Percentiles rank a stretch among this genome's conserved stretches.
Conservation (phyloP, 2,113 vertebrate genomes). For the Amphilophus citrinellus region DNA sequence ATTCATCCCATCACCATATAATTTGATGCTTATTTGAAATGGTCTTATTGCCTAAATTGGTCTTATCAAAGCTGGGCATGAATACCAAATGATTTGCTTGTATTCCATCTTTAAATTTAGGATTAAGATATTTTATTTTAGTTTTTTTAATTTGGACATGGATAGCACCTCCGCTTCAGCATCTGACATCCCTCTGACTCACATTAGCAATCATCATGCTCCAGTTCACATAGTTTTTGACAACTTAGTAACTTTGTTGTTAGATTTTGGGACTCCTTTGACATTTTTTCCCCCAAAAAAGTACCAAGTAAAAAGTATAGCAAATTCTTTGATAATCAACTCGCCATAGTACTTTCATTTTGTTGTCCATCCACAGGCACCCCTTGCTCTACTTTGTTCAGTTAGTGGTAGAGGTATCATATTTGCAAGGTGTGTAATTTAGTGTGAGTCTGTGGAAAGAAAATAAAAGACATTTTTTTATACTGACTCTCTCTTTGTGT, state of each 20-base stretch:
- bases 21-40: neutral
- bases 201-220: neutral
- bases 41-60: neutral
- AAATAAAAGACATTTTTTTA: neutral
- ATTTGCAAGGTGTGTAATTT: neutral
- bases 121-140: fast-evolving
- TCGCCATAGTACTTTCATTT: neutral
- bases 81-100: neutral
- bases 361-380: neutral
- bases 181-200: neutral
- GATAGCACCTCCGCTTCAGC: neutral
- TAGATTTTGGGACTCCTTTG: neutral
- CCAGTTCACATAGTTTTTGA: neutral
- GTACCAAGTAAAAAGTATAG: neutral
- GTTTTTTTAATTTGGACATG: neutral
- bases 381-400: neutral
- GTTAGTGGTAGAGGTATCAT: neutral
- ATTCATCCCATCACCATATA: neutral
- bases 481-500: neutral
- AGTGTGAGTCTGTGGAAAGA: neutral
- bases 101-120: neutral
- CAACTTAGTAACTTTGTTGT: neutral
- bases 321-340: neutral
- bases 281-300: neutral
- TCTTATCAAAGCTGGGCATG: too few species aligned